phyloP scores from a whole-genome alignment of 2,888 invertebrate genomes.

The Plagiodera versicolora region DNA sequence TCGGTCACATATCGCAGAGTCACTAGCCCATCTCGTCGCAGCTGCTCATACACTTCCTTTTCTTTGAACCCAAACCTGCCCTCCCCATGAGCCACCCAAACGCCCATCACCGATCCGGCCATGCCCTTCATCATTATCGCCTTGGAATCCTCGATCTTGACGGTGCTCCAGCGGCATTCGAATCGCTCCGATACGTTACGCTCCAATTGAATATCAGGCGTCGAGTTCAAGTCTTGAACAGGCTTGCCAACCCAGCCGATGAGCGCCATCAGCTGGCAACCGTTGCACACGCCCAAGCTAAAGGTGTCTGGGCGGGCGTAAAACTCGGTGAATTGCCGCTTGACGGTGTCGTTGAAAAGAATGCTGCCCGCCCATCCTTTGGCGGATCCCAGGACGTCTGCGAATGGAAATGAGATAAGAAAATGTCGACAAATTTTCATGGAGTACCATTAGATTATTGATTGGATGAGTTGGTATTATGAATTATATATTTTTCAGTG shows the following conservation, averaged over 20 bases:
- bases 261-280: slow-evolving; percentile 93
- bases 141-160: slow-evolving; percentile 65
- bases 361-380: slow-evolving; percentile 98
- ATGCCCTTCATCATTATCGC: slow-evolving; percentile 90
- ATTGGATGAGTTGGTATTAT: no score
- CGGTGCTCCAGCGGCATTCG: slow-evolving; percentile 65
- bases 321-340: slow-evolving; percentile 78
- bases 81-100: slow-evolving; percentile 82
- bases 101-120: slow-evolving; percentile 55
- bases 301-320: slow-evolving; percentile 77
- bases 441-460: no score
- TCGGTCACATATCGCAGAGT: slow-evolving; percentile 87
- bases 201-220: slow-evolving; percentile 70
- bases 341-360: slow-evolving; percentile 75
- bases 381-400: slow-evolving; percentile 93
- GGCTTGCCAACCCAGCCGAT: slow-evolving; percentile 83
- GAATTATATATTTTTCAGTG: no score
- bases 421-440: no score
- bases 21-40: slow-evolving; percentile 65
- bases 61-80: slow-evolving; percentile 73
- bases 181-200: slow-evolving; percentile 90
- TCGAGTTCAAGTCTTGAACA: slow-evolving; percentile 39
- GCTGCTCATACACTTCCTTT: slow-evolving; percentile 54
- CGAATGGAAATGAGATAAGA: slow-evolving; percentile 33
- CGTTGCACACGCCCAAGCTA: slow-evolving; percentile 97